Evolutionary conservation across 2,797 vertebrate species (phyloP), one percentile per base, ranked within the genome.

Genomic region (Pangasius djambal): DNA sequence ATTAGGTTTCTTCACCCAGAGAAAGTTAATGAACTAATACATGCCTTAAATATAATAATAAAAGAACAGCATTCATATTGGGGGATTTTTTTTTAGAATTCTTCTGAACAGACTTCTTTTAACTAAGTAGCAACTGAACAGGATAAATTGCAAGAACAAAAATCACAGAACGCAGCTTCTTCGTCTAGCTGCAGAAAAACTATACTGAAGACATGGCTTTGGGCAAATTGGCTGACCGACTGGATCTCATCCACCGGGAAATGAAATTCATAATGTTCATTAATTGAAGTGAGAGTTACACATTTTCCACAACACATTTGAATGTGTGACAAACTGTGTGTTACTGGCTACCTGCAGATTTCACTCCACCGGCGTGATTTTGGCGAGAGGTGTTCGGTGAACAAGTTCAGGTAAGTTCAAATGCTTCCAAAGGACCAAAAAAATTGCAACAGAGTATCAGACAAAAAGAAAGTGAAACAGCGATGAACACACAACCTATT

Each of bases 61-160:
- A 82, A 40, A 31, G 37, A 10, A 61, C 2, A 44, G 57, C 37
- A 44, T 83, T 83, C 37, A 83, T 15, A 61, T 15, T 40, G 25
- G 20, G 6, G 12, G 1, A 15, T 25, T 37, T 16, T 55, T 1
- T 6, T 22, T 31, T 55, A 2, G 50, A 15, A 81, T 81, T 59
- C 34, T 82, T 37, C 16, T 12, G n/a, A 55, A 57, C 52, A 48
- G 25, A 69, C 72, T 75, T 48, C 77, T 34, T 34, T 81, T 81
- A 81, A 20, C 79, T 40, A 40, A 37, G 52, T 22, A 34, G 18
- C 16, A 57, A 59, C 52, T 59, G 52, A 59, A 81, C 52, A 57
- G 31, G 31, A 79, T 22, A 59, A 57, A 81, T 81, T 31, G 8
- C 78, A 81, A 81, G 75, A 55, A 78, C n/a, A 55, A 31, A 78